phyloP scores from a whole-genome alignment of 2,888 invertebrate species.

The Agrilus cyanescens region DNA sequence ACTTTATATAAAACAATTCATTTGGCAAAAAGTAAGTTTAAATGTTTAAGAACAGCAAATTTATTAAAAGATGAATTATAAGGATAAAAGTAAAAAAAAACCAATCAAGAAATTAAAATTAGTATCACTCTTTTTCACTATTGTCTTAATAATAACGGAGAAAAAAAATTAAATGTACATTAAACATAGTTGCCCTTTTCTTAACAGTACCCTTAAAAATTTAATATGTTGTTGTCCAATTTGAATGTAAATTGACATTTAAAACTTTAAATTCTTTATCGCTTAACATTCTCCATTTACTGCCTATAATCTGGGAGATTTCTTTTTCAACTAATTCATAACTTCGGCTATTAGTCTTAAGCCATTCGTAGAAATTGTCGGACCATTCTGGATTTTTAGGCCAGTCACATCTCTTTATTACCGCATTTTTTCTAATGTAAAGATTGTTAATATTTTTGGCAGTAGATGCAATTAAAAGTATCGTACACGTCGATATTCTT shows the following conservation, averaged over 20 bases:
- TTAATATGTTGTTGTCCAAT: slow-evolving; percentile 11
- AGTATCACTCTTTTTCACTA: too few relatives aligned
- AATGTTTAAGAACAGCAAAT: too few relatives aligned
- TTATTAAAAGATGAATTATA: too few relatives aligned
- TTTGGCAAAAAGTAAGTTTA: too few relatives aligned
- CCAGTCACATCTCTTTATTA: slow-evolving; percentile 61
- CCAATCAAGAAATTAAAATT: too few relatives aligned
- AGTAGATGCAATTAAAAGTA: slow-evolving; percentile 55
- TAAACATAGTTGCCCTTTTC: too few relatives aligned
- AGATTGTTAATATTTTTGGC: slow-evolving; percentile 50
- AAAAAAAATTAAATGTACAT: too few relatives aligned
- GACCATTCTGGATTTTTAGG: slow-evolving; percentile 54
- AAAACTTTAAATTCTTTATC: slow-evolving; percentile 51
- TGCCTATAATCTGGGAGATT: slow-evolving; percentile 55
- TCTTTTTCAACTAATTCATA: slow-evolving; percentile 55
- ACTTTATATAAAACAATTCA: too few relatives aligned
- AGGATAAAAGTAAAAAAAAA: too few relatives aligned
- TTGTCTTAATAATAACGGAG: too few relatives aligned
- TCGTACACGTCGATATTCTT: slow-evolving; percentile 64
- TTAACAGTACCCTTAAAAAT: neutral
- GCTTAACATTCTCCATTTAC: slow-evolving; percentile 53
- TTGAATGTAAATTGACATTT: slow-evolving; percentile 27
- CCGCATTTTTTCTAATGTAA: slow-evolving; percentile 57
- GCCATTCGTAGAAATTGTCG: slow-evolving; percentile 52
- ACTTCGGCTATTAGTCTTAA: slow-evolving; percentile 46